Base-by-base conservation (phyloP, 2,888 invertebrate genomes). In the Xestia c-nigrum region DNA sequence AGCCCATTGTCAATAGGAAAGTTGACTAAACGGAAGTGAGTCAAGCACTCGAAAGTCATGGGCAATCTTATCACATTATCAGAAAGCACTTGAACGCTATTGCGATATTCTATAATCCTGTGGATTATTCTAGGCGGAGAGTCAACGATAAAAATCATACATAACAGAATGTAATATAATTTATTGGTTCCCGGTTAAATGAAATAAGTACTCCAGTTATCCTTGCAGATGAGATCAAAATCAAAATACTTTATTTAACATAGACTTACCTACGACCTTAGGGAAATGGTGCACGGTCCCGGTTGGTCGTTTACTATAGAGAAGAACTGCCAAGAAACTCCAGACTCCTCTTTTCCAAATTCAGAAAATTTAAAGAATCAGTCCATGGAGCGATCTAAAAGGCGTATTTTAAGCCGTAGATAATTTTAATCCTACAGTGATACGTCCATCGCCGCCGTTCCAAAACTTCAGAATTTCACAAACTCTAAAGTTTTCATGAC, bases 41-140 rank as follows among this genome's bases (percentile, higher is more conserved):
- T 86, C 87, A 84, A 71, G 57, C 52, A 84, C 57, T 72, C 69
- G 66, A 83, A 85, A 71, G 66, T 73, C 70, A 71, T 55, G 80
- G 61, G 21, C 63, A 79, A 84, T 84, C 84, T 86, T 79, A 86
- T 84, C 87, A 50, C 24, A 52, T 83, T 76, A 82, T 83, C 83
- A 52, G 66, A 67, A 64, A 78, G 72, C 69, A 86, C 86, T 82
- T 63, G 83, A 63, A 72, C 57, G 78, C 52, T 86, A 86, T 84
- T 64, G 72, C 63, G 66, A 73, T 85, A 83, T 78, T 78, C 68
- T 86, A 80, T 80, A 86, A 85, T 68, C 72, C 72, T 16, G n/a
- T 46, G 46, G 57, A 72, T 83, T 64, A 78, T 69, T 69, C 47
- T 64, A 81, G 81, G 47, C 64, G 68, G 24, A 85, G 81, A 80